Base-by-base conservation (phyloP, 2,113 vertebrate species). In the Oryzias celebensis region DNA sequence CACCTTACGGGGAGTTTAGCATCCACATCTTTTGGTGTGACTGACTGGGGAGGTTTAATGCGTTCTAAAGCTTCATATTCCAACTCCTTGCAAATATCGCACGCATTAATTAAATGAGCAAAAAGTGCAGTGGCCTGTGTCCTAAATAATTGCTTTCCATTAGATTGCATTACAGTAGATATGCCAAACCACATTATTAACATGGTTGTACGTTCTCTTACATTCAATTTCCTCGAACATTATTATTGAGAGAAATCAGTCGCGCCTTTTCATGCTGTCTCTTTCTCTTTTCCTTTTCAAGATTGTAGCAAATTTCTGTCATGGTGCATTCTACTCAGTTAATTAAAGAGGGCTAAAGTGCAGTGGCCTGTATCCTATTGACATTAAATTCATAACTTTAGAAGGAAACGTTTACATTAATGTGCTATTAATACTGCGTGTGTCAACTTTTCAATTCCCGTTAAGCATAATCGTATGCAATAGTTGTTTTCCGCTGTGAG, bases 91-190 rank as follows among this genome's bases (percentile, higher is more conserved):
- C 83, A 90, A 89, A 91, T 85, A 85, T 83, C 89, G 86, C 68
- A 66, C 56, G 61, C 71, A 83, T 91, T 93, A 93, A 93, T 93
- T 92, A 92, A 92, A 92, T 85, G 87, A 90, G 79, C 81, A 89
- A 90, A 92, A 89, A 87, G 91, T 85, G 91, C 91, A 93, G 85
- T 73, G 84, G 90, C 89, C 91, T 93, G 92, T 93, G 91, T 92
- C 92, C 81, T 88, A 88, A 91, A 93, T 92, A 93, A 93, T 93
- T 92, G 90, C 90, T 90, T 92, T 90, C 84, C 87, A 92, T 93
- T 92, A 93, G 89, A 92, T 91, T 91, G 91, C 84, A 83, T 81
- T 74, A 82, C 81, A 74, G 85, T 88, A 90, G 91, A 92, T 91
- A 88, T 84, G 84, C 62, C 69, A 50, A 80, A 78, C 72, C 76